Conservation (phyloP, 2,888 invertebrate genomes). For the Periphyllus acericola region DNA sequence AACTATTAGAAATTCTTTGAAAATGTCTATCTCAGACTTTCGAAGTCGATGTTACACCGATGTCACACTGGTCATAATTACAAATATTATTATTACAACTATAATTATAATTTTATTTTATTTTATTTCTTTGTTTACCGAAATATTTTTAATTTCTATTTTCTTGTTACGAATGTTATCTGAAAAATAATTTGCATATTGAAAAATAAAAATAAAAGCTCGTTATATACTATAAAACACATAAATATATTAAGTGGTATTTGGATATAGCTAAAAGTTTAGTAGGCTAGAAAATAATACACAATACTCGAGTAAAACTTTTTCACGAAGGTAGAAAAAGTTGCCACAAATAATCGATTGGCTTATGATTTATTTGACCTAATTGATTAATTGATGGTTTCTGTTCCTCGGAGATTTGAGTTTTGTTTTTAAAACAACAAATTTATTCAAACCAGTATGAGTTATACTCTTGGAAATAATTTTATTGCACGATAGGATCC, state of each 20-base stretch:
- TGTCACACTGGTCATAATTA: too few relatives aligned
- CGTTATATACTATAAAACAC: background rate
- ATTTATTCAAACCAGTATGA: background rate
- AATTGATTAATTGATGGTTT: constrained; percentile 35
- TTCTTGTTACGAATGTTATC: background rate
- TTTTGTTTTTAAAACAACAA: constrained; percentile 9
- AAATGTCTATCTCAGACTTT: too few relatives aligned
- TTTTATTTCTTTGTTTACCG: too few relatives aligned
- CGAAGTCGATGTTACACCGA: too few relatives aligned
- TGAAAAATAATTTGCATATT: background rate
- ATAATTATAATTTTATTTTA: too few relatives aligned
- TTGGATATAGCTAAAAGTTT: constrained; percentile 6
- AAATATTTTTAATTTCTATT: constrained; percentile 9
- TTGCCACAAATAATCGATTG: constrained; percentile 30
- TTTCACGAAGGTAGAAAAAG: constrained; percentile 2
- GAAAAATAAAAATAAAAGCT: background rate
- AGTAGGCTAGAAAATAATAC: background rate
- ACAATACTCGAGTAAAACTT: background rate
- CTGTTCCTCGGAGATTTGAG: background rate
- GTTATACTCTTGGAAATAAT: background rate
- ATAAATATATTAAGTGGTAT: background rate
- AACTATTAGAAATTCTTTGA: too few relatives aligned
- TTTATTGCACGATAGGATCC: background rate
- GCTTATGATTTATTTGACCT: constrained; percentile 1
- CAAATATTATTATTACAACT: too few relatives aligned